These are phyloP conservation scores for Rhizoglyphus robini DNA, from an alignment of 1,140 invertebrate genomes.

Conservation along the genomic window DNA sequence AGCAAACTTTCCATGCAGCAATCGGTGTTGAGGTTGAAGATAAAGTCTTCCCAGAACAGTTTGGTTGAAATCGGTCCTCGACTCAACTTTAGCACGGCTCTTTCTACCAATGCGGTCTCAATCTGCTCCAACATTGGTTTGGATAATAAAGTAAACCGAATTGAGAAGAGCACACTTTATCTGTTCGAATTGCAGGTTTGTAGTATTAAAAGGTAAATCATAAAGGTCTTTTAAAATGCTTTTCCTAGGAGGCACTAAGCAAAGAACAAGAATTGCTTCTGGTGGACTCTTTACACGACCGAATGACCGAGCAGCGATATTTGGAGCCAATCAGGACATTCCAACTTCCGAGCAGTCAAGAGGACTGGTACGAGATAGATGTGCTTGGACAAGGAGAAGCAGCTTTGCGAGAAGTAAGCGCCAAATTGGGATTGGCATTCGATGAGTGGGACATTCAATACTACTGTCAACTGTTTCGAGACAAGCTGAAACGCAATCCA, in stretches of 20 bases:
- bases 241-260: constrained; percentile 1
- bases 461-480: constrained; percentile 63
- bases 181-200: constrained; percentile 40
- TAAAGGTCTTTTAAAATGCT: not conserved
- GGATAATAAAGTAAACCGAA: constrained; percentile 46
- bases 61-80: constrained; percentile 42
- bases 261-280: constrained; percentile 13
- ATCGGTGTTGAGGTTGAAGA: constrained; percentile 17
- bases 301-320: constrained; percentile 68
- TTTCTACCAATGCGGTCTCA: constrained; percentile 85
- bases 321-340: constrained; percentile 51
- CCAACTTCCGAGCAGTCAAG: constrained; percentile 32
- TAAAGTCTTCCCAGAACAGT: constrained; percentile 19
- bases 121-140: constrained; percentile 73
- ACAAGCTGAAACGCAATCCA: constrained; percentile 74
- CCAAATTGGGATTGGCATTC: constrained; percentile 69
- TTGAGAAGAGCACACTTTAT: constrained; percentile 70
- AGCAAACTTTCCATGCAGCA: constrained; percentile 23
- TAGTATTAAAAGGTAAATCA: not conserved
- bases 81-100: constrained; percentile 82
- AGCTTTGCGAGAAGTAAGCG: constrained; percentile 68
- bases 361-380: constrained; percentile 68
- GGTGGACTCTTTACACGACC: constrained; percentile 52
- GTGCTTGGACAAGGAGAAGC: constrained; percentile 54
- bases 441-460: constrained; percentile 74